These are phyloP conservation scores for Clytia hemisphaerica DNA, from an alignment of 30 jellyfish, hydroid and myxozoan species.

Conservation along the genomic window DNA sequence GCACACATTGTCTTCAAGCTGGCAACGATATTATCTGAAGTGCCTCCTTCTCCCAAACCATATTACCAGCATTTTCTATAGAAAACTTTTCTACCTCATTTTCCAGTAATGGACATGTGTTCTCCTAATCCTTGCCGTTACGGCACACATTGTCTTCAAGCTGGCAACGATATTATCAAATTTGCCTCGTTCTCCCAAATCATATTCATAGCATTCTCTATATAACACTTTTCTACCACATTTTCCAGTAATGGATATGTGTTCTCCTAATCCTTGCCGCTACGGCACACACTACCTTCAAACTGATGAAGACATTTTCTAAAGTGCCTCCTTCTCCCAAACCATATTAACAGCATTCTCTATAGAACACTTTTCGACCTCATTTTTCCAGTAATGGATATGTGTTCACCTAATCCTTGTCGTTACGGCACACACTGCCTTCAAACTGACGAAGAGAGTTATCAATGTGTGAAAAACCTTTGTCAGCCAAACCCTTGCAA, in stretches of 20 bases:
- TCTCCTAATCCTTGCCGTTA: slow-evolving; percentile 94
- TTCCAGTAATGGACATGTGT: too few species aligned
- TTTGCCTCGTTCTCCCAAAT: too few species aligned
- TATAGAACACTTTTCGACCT: too few species aligned
- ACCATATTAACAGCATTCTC: too few species aligned
- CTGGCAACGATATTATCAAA: slow-evolving; percentile 95
- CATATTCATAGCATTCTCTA: too few species aligned
- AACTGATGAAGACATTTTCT: slow-evolving; percentile 95
- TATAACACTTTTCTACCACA: too few species aligned
- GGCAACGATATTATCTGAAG: too few species aligned
- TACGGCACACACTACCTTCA: slow-evolving; percentile 96
- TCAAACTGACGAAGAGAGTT: slow-evolving; percentile 95
- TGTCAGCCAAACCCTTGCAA: slow-evolving; percentile 93
- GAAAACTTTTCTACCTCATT: too few species aligned
- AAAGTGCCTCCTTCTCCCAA: too few species aligned
- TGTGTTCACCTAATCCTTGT: slow-evolving; percentile 95
- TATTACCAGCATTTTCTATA: too few species aligned
- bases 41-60: too few species aligned
- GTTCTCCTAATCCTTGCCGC: slow-evolving; percentile 95
- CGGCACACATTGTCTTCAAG: slow-evolving; percentile 95
- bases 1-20: slow-evolving; percentile 77
- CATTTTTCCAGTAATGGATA: slow-evolving; percentile 55
- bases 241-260: slow-evolving; percentile 67
- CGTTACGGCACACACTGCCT: slow-evolving; percentile 96
- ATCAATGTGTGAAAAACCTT: slow-evolving; percentile 83